Evolutionary conservation across 2,797 vertebrate genomes (phyloP).

Genomic region (Sebastiscus tertius): DNA sequence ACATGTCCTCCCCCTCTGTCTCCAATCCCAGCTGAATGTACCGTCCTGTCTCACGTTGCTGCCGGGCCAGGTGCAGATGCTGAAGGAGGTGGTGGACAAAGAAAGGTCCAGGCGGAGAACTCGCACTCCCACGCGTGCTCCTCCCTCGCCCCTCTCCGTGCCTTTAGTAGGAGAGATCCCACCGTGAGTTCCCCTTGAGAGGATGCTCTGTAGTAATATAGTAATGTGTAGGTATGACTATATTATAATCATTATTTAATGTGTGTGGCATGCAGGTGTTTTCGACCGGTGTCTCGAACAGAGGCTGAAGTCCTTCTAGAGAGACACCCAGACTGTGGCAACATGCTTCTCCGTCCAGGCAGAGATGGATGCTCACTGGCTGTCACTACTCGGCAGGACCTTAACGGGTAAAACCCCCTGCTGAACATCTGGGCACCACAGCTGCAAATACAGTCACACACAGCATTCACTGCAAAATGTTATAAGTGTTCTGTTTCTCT

Average conservation of each 20-base stretch:
- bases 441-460: background rate
- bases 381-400: constrained; percentile 86
- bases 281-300: constrained; percentile 85
- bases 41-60: constrained; percentile 86
- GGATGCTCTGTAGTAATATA: background rate
- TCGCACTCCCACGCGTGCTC: constrained; percentile 78
- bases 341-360: constrained; percentile 88
- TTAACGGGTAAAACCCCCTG: constrained; percentile 80
- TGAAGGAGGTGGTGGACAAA: constrained; percentile 87
- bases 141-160: constrained; percentile 83
- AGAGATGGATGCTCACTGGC: constrained; percentile 84
- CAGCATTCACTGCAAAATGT: background rate
- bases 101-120: constrained; percentile 83
- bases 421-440: background rate
- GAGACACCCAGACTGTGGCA: constrained; percentile 85
- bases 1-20: background rate
- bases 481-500: background rate
- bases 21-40: constrained; percentile 81
- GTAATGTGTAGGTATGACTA: fast-evolving
- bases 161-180: constrained; percentile 85
- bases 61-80: constrained; percentile 88
- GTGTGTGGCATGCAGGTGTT: constrained; percentile 80
- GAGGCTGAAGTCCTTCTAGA: constrained; percentile 90
- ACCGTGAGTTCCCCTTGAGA: constrained; percentile 72
- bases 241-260: background rate